Percentiles rank a stretch among this genome's conserved stretches.
These are phyloP conservation scores for Linurgus olivaceus DNA, from an alignment of 2,797 vertebrate species.

Conservation along the genomic window DNA sequence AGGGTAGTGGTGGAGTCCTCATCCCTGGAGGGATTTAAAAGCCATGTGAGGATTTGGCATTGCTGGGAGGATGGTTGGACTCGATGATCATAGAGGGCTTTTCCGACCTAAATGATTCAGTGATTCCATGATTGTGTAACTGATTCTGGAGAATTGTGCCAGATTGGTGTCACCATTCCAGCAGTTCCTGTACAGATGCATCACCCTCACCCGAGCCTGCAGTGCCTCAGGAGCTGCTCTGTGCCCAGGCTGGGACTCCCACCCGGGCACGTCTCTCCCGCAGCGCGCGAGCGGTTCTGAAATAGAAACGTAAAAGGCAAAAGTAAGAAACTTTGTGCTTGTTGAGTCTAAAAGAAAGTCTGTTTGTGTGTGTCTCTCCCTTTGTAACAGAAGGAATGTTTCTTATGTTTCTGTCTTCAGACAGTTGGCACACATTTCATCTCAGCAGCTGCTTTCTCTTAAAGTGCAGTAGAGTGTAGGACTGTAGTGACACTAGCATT, in stretches of 20 bases:
- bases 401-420: slow-evolving; percentile 85
- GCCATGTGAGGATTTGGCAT: rapidly evolving
- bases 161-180: background rate
- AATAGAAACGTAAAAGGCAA: slow-evolving; percentile 69
- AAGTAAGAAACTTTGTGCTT: slow-evolving; percentile 77
- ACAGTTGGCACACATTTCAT: slow-evolving; percentile 85
- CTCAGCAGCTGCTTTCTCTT: slow-evolving; percentile 86
- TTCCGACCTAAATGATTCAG: background rate
- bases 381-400: slow-evolving; percentile 86
- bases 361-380: slow-evolving; percentile 79
- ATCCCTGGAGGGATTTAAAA: background rate
- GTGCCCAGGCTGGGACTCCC: background rate
- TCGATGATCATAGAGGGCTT: rapidly evolving
- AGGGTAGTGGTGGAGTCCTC: background rate
- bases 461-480: slow-evolving; percentile 85
- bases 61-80: background rate
- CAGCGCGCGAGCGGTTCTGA: background rate
- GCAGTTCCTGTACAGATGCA: background rate
- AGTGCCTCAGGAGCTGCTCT: background rate
- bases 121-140: background rate
- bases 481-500: slow-evolving; percentile 85
- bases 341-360: slow-evolving; percentile 79
- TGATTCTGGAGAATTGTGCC: background rate
- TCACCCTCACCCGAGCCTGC: background rate
- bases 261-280: background rate